These are phyloP conservation scores for Tachina fera DNA, from an alignment of 2,888 invertebrate species.

Conservation along the genomic window DNA sequence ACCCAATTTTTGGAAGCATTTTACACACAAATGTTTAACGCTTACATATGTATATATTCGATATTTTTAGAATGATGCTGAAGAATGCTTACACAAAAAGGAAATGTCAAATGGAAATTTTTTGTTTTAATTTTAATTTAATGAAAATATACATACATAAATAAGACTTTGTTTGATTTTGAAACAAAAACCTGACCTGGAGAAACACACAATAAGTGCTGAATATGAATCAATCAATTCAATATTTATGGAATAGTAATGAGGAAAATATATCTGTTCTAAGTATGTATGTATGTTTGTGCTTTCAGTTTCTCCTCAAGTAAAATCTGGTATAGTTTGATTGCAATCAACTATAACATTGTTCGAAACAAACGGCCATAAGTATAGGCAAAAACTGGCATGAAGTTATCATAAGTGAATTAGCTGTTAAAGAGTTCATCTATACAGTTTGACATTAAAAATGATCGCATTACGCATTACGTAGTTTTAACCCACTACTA, in stretches of 20 bases:
- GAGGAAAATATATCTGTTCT: no score
- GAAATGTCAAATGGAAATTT: constrained; percentile 67
- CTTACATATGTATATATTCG: not conserved
- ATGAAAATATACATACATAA: not conserved
- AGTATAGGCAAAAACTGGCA: no score
- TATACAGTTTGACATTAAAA: no score
- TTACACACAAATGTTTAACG: not conserved
- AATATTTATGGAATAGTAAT: no score
- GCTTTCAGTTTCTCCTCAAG: not conserved
- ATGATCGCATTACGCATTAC: no score
- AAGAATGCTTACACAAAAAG: constrained; percentile 51
- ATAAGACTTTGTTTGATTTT: not conserved
- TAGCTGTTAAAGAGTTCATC: no score
- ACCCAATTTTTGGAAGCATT: constrained; percentile 76
- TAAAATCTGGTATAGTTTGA: constrained; percentile 29
- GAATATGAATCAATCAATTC: no score
- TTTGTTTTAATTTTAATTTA: not conserved
- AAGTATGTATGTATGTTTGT: no score
- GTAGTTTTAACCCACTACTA: no score
- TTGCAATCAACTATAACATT: not conserved
- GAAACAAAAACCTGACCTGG: constrained; percentile 68
- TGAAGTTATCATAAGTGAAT: no score
- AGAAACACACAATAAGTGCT: not conserved
- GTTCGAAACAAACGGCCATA: no score
- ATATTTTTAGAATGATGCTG: constrained; percentile 55